Evolutionary conservation across 1,140 invertebrate genomes (phyloP), one percentile per base, ranked within the genome.

Genomic region (Cydia fagiglandana): DNA sequence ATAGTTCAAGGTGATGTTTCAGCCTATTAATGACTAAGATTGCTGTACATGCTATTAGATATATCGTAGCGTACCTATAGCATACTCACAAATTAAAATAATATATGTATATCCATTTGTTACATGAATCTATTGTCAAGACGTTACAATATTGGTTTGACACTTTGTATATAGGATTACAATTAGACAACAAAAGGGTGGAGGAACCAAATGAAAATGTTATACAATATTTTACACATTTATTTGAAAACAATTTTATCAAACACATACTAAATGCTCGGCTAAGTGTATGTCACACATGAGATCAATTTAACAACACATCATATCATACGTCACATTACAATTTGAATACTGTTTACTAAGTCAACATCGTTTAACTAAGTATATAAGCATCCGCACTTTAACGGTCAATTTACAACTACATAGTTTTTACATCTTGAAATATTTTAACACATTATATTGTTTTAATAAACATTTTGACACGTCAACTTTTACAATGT

Each of bases 241-340:
- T 70, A 70, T 70, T 70, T 70, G n/a, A 70, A 10, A 38, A 17
- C 30, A 70, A 70, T 41, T 70, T 70, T 70, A 70, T 41, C 3
- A 38, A 41, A 70, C 34, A 70, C 38, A 70, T 41, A 41, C 30
- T 34, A 45, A 70, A 34, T n/a, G 64, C 15, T 38, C 66, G 66
- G 34, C 38, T 45, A 38, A 70, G 66, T 70, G 66, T 34, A 45
- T 20, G 15, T 70, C n/a, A 38, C 66, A 70, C 66, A 45, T 70
- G n/a, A 70, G 34, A 38, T 41, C n/a, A 2, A 45, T 38, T 68
- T 30, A 68, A 68, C 34, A 70, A 70, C 24, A 70, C 24, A 45
- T 17, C 34, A 68, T 38, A 68, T 68, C 30, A 20, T 17, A 70
- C 45, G 66, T 17, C 66, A 45, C 66, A 70, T 70, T 68, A 68